Evolutionary conservation across 2,797 vertebrate genomes (phyloP), one percentile per base, ranked within the genome.

Genomic region (Halcyon leucocephala): DNA sequence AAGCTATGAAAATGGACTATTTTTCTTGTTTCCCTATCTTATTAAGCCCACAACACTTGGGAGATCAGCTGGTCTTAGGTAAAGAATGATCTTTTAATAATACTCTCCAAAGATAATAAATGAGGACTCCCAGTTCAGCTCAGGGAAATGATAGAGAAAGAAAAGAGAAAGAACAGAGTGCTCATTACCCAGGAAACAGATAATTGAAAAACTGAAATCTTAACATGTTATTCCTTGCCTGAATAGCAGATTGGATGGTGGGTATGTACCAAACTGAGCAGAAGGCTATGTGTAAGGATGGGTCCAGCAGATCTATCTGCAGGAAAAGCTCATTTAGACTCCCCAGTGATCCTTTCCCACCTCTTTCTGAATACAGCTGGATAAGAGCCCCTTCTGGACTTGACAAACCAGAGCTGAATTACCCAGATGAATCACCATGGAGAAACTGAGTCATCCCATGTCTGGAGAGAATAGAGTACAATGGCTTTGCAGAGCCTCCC

Each of bases 391-490:
- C 46, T 81, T 90, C 55, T 82, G 41, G 37, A 77, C 35, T 51
- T 76, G 31, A 67, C 22, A 66, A 9, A 9, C 25, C 25, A 16
- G 13, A 69, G 26, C 0, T 90, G n/a, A 82, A 78, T 84, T 91
- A 83, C 12, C 33, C 33, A 55, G 48, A 89, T 94, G 86, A 97
- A 77, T 95, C 86, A 89, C 51, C 18, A 4, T 60, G 72, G 57
- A 90, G 86, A 80, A 91, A 88, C 61, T 88, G 94, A 96, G 28
- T 96, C 91, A 93, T 94, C 44, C 48, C 44, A 12, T 80, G 73
- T 60, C 78, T 76, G 51, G 39, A 87, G 76, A 65, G 66, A 90
- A n/a, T 15, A 80, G 28, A 79, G 41, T 33, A 33, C 19, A 33
- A 61, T 51, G 65, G 39, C 51, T 93, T 67, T 89, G 65, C 49